phyloP scores from a whole-genome alignment of 2,797 vertebrate species.

The Anguilla anguilla region DNA sequence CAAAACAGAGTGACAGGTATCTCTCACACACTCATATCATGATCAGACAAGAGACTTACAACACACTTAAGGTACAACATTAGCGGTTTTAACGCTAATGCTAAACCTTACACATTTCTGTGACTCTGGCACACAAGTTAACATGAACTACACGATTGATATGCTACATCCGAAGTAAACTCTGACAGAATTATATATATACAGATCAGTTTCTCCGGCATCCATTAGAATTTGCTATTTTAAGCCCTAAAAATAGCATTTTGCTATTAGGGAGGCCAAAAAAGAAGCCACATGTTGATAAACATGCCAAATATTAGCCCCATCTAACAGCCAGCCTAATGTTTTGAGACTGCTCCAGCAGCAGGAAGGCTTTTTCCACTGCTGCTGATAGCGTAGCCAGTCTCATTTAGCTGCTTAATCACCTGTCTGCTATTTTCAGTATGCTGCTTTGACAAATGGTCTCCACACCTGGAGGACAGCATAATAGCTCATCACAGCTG shows the following conservation, averaged over 20 bases:
- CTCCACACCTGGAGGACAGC: background rate
- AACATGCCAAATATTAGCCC: background rate
- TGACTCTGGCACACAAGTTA: background rate
- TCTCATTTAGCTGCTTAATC: constrained; percentile 3
- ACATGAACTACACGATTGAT: background rate
- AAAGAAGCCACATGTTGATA: background rate
- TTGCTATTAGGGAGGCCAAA: background rate
- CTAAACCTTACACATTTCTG: background rate
- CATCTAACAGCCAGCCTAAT: background rate
- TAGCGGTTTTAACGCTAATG: background rate
- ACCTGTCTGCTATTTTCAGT: background rate
- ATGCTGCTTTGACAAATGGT: background rate
- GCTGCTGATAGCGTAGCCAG: background rate
- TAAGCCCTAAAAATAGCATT: background rate
- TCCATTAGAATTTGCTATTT: background rate
- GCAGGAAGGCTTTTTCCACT: background rate
- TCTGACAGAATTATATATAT: background rate
- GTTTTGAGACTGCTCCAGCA: background rate
- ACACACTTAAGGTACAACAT: too few species aligned
- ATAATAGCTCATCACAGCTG: background rate
- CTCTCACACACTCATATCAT: too few species aligned
- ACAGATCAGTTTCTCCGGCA: background rate
- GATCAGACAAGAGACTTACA: too few species aligned
- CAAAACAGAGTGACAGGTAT: too few species aligned
- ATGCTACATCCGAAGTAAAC: background rate